phyloP scores from a whole-genome alignment of 2,113 vertebrate species.

The Mus musculus region GRCm39 chr1:113917501-113918000 shows the following conservation, averaged over 20 bases:
- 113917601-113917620: background rate
- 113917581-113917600: background rate
- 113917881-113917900: constrained; percentile 79
- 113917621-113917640: accelerated
- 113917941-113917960: constrained; percentile 67
- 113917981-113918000: constrained; percentile 51
- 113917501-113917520: background rate
- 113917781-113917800: constrained; percentile 75
- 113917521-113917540: background rate
- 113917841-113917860: constrained; percentile 66
- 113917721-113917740: background rate
- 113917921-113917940: background rate
- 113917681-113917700: background rate
- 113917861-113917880: constrained; percentile 81
- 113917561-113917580: accelerated
- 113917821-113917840: constrained; percentile 77
- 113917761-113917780: constrained; percentile 76
- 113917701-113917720: background rate
- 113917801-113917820: constrained; percentile 64
- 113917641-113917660: background rate
- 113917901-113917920: constrained; percentile 76
- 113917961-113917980: constrained; percentile 45
- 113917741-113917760: background rate
- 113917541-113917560: background rate
- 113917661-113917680: too few species aligned